Base-by-base conservation (phyloP, 2,888 invertebrate species). In the Crossocerus cetratus region DNA sequence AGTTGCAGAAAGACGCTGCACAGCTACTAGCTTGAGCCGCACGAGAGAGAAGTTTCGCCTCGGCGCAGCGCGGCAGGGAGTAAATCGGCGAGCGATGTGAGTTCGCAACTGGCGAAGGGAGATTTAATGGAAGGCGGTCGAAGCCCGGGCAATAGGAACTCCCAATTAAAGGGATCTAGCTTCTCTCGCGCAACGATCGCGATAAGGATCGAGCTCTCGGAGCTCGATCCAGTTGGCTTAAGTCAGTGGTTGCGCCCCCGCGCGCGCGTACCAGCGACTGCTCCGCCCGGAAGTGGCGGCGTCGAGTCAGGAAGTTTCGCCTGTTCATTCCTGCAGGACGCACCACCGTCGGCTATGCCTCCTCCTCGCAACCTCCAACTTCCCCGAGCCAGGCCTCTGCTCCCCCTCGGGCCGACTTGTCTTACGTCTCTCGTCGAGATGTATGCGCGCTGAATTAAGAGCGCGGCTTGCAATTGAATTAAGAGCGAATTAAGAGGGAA, bases 101-200 rank as follows among this genome's bases (percentile, higher is more conserved):
- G 55, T 65, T 62, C 55, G 32, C 59, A 60, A 66, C 18, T 21
- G 43, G 55, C 66, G 69, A 72, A 56, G 44, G 56, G 49, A 68
- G 66, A 77, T 77, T 80, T 70, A 74, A 75, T 42, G 69, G 61
- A 76, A 69, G 32, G 45, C 57, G 53, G 56, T 69, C 59, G 65
- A 68, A 74, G 63, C 58, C 59, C 42, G 53, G 60, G 55, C 63
- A 21, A 56, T 57, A 72, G 59, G 59, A 65, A 60, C 63, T 72
- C 72, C 62, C 74, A 80, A 82, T 80, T 81, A 75, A 73, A 75
- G 67, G 69, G 62, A 75, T 81, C 76, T 69, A 69, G 69, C 58
- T n/a, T n/a, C 56, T 74, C 32, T 32, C 49, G 49, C 49, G 69
- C 60, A 63, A 77, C 60, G 65, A 66, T 75, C 66, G 45, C 59